Evolutionary conservation across 1,140 invertebrate genomes (phyloP).

Genomic region (Pollicipes pollicipes): DNA sequence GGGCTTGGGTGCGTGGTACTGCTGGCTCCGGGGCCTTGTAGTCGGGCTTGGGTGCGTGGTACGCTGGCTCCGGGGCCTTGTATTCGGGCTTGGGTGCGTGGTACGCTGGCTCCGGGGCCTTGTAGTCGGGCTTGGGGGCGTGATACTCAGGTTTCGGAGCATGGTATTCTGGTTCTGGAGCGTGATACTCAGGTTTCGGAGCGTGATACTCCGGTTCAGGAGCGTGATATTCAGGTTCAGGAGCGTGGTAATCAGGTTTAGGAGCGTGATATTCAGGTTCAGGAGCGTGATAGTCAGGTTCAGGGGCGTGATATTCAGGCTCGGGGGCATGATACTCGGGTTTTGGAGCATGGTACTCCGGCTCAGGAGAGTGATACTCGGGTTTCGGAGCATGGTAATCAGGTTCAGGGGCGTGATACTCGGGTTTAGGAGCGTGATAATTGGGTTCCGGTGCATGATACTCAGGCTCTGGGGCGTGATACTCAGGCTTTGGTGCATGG

Average conservation of each 20-base stretch:
- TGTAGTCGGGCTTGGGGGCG: background rate
- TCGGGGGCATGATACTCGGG: background rate
- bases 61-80: constrained; percentile 5
- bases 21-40: background rate
- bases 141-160: constrained; percentile 6
- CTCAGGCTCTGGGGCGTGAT: constrained; percentile 10
- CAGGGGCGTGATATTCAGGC: background rate
- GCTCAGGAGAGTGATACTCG: background rate
- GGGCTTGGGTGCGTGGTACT: constrained; percentile 3
- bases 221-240: constrained; percentile 7
- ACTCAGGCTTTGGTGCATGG: constrained; percentile 4
- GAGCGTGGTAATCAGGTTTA: background rate
- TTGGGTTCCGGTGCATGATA: constrained; percentile 9
- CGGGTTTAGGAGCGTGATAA: constrained; percentile 13
- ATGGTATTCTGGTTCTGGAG: constrained; percentile 6
- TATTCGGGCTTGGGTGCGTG: constrained; percentile 8
- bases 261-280: background rate
- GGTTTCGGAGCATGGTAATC: constrained; percentile 9
- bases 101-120: constrained; percentile 7
- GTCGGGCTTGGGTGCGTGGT: constrained; percentile 5
- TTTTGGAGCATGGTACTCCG: constrained; percentile 6
- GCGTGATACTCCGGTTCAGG: constrained; percentile 8
- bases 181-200: constrained; percentile 8
- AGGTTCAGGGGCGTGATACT: constrained; percentile 10
- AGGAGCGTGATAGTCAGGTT: background rate